These are phyloP conservation scores for Lichenostomus cassidix DNA, from an alignment of 2,113 vertebrate species.

Conservation along the genomic window DNA sequence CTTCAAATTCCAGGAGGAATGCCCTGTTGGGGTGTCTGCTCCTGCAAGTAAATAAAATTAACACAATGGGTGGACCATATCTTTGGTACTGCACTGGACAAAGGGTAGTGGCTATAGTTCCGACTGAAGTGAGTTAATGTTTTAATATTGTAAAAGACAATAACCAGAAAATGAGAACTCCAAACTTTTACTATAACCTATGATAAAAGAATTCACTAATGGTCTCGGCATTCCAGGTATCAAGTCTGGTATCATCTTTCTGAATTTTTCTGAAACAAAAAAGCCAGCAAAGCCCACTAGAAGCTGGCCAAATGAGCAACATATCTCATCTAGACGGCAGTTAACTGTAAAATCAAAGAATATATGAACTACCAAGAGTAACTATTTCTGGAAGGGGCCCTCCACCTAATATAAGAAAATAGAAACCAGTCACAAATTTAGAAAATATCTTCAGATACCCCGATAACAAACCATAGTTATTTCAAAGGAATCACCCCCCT, in stretches of 20 bases:
- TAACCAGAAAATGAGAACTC: neutral
- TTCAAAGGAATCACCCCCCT: neutral
- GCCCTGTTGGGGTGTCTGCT: neutral
- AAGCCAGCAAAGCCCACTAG: neutral
- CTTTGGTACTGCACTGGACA: neutral
- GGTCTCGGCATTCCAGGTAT: neutral
- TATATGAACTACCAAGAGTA: neutral
- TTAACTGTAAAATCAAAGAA: neutral
- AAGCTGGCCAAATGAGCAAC: neutral
- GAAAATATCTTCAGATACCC: neutral
- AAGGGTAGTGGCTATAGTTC: neutral
- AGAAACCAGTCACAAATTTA: neutral
- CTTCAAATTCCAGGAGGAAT: neutral
- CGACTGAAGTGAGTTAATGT: neutral
- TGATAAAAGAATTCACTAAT: neutral
- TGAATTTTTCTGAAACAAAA: neutral
- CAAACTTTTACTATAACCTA: neutral
- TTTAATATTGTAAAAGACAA: neutral
- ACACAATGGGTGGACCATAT: neutral
- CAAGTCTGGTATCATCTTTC: neutral
- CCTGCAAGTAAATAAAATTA: neutral
- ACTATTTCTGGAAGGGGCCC: neutral
- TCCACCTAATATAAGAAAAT: neutral
- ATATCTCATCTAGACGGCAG: neutral
- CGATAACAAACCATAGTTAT: neutral